Conservation (phyloP, 2,797 vertebrate genomes). For the Poeciliopsis presidionis region DNA sequence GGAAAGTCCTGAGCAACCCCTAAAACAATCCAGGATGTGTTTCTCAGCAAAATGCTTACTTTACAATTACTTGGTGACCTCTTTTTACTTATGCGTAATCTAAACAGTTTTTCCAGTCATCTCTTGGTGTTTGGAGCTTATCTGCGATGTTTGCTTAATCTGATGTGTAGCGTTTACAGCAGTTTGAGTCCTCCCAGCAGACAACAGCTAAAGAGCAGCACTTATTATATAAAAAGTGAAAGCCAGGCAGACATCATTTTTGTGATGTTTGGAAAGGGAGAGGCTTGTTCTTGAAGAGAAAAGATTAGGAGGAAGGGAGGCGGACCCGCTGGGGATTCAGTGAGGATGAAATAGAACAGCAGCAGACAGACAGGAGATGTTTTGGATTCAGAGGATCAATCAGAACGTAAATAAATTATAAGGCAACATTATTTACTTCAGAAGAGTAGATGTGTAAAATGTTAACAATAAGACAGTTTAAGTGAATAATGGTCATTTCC, state of each 20-base stretch:
- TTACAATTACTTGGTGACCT: conserved; percentile 19
- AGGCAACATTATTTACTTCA: background rate
- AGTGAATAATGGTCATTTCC: background rate
- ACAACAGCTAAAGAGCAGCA: conserved; percentile 39
- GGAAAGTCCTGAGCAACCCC: conserved; percentile 32
- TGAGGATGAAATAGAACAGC: conserved; percentile 14
- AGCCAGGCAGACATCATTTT: conserved; percentile 17
- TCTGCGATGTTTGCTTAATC: conserved; percentile 50
- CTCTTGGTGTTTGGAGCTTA: conserved; percentile 37
- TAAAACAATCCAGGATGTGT: conserved; percentile 5
- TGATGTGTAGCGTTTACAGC: conserved; percentile 36
- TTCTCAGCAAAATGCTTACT: conserved; percentile 21
- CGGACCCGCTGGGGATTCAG: conserved; percentile 11
- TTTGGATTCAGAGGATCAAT: conserved; percentile 12
- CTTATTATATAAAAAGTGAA: conserved; percentile 35
- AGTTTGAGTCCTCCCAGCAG: conserved; percentile 42
- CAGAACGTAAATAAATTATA: background rate
- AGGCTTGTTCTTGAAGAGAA: conserved; percentile 5
- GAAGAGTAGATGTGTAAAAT: conserved; percentile 19
- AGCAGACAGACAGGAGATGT: conserved; percentile 14
- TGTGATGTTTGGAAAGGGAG: conserved; percentile 56
- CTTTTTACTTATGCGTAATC: conserved; percentile 45
- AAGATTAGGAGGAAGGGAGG: conserved; percentile 8
- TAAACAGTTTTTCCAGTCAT: conserved; percentile 54
- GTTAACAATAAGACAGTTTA: conserved; percentile 53